Evolutionary conservation across 2,797 vertebrate genomes (phyloP), one percentile per base, ranked within the genome.

Genomic region (Schizopygopsis malacanthus): DNA sequence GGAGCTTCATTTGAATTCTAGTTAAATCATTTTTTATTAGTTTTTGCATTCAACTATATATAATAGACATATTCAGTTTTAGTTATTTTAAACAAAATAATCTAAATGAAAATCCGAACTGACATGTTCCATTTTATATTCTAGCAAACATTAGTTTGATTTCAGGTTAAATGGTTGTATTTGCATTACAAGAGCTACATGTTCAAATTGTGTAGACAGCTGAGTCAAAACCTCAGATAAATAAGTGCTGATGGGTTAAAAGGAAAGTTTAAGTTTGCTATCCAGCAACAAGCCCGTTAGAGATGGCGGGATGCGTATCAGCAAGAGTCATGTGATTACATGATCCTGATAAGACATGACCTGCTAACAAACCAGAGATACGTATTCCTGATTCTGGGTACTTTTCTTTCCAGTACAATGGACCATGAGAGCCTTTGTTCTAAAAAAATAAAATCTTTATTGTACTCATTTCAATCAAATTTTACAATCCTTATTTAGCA

Each of bases 341-440:
- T 69, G 56, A 85, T 72, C 70, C 72, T 82, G 92, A 93, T 93
- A 91, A 91, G 81, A 88, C 79, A 88, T 91, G 91, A 92, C 87
- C 88, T 89, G 82, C 71, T 90, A 87, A 87, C 90, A 90, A 90
- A 87, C 86, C 88, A 91, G 90, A 92, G 89, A 90, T 90, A 91
- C 87, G 87, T 86, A 79, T 84, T 92, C 87, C 91, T 81, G 91
- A 94, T 93, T 93, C 92, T 90, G 91, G 89, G 84, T 87, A 69
- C 83, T 88, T 93, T 92, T 91, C 90, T 93, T 82, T 43, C 25
- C 18, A 52, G 15, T 67, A 50, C 56, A 83, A 54, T 45, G 12
- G 22, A 43, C 41, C 18, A 33, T 28, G 16, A 79, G 13, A 65
- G 50, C 56, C 75, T 77, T 77, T 61, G 33, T 82, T 45, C 59